Evolutionary conservation across 2,113 vertebrate genomes (phyloP).

Genomic region (Lasiurus cinereus): DNA sequence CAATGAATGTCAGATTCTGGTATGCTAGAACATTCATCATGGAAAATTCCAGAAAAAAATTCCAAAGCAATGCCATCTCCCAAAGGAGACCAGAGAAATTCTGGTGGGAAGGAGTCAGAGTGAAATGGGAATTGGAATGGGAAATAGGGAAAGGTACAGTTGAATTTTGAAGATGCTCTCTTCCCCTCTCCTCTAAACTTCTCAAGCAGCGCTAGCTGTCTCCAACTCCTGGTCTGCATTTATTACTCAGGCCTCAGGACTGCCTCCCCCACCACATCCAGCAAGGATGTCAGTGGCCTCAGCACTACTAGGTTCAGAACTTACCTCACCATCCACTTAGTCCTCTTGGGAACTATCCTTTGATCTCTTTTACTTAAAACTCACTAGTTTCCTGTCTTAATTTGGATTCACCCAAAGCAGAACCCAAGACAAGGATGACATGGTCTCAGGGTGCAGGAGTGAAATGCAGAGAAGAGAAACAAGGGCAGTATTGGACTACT

Average conservation of each 20-base stretch:
- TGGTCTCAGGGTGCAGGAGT: background rate
- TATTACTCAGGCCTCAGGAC: background rate
- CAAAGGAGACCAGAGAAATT: background rate
- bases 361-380: background rate
- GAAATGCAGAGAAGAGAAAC: background rate
- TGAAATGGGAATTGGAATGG: background rate
- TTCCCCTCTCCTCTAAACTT: background rate
- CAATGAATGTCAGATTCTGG: background rate
- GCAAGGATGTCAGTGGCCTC: background rate
- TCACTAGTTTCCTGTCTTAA: background rate
- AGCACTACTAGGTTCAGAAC: background rate
- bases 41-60: slow-evolving; percentile 28
- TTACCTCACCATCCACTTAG: background rate
- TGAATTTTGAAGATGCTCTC: background rate
- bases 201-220: background rate
- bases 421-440: background rate
- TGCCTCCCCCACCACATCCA: background rate
- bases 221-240: background rate
- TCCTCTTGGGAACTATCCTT: background rate
- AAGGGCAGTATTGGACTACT: background rate
- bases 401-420: background rate
- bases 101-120: background rate
- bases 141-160: background rate
- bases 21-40: background rate
- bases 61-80: background rate